Base-by-base conservation (phyloP, 2,888 invertebrate genomes). In the Thera britannica region DNA sequence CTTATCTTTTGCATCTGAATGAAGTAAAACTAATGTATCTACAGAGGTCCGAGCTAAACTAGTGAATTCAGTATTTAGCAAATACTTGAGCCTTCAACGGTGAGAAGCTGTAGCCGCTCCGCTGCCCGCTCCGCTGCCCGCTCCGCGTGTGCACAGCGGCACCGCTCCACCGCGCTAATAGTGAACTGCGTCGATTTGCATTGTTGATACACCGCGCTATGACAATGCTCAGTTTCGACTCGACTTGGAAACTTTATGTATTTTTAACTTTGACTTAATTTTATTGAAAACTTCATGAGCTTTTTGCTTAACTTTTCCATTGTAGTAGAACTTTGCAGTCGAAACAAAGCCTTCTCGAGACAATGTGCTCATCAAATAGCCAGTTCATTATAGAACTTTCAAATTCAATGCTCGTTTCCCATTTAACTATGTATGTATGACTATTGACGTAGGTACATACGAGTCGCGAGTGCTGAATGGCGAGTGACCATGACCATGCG, bases 131-230 rank as follows among this genome's bases (percentile, higher is more conserved):
- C 49, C 57, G 48, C 48, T 3, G 0, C 12, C 2, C 35, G 58
- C 57, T 57, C 44, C 64, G 56, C 62, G 9, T 23, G 23, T 23
- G 23, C 23, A 3, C 60, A 38, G 51, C 62, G n/a, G n/a, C n/a
- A n/a, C n/a, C n/a, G 63, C 52, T 49, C 64, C 58, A 46, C 41
- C 51, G 56, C 70, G 70, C 71, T 64, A 68, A 72, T 70, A 72
- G 72, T 70, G 66, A 70, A 70, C 66, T 71, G 62, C 68, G 57
- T 49, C 57, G 58, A 65, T 68, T 68, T 60, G 62, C 71, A 68
- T 68, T 59, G 67, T 63, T 67, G 65, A 57, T 67, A 64, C 64
- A 69, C 57, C 57, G 48, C 48, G 61, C 67, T 62, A 58, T 51
- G 61, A 44, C 66, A 57, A 60, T 54, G 56, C 67, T 51, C 55